phyloP scores from a whole-genome alignment of 2,797 vertebrate species.

The Gadopsis bispinosus region DNA sequence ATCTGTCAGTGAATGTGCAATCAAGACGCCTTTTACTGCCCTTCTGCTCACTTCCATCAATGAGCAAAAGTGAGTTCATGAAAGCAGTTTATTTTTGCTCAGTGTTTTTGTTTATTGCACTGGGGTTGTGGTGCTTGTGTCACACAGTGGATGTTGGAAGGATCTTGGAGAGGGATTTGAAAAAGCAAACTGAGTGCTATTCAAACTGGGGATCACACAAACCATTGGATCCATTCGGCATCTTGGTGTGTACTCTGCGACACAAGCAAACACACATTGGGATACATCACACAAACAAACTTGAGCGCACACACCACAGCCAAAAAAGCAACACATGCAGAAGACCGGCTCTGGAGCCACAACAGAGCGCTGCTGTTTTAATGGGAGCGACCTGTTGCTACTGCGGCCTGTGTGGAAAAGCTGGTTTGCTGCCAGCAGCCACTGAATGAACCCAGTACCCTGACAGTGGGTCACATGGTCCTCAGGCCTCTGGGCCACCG shows the following conservation, averaged over 20 bases:
- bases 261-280: slow-evolving; percentile 65
- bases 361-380: slow-evolving; percentile 85
- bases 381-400: slow-evolving; percentile 84
- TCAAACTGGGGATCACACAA: slow-evolving; percentile 72
- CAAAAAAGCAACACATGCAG: slow-evolving; percentile 78
- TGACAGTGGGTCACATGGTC: slow-evolving; percentile 85
- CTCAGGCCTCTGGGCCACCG: slow-evolving; percentile 76
- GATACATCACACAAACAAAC: slow-evolving; percentile 77
- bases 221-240: slow-evolving; percentile 62
- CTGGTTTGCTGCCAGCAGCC: slow-evolving; percentile 83
- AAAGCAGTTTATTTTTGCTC: slow-evolving; percentile 68
- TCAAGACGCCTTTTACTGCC: slow-evolving; percentile 58
- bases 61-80: slow-evolving; percentile 56
- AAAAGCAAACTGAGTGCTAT: slow-evolving; percentile 66
- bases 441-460: slow-evolving; percentile 88
- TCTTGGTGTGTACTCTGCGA: slow-evolving; percentile 68
- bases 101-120: slow-evolving; percentile 73
- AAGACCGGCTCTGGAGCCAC: slow-evolving; percentile 79
- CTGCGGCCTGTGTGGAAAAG: slow-evolving; percentile 83
- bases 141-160: slow-evolving; percentile 58
- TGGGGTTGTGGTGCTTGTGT: slow-evolving; percentile 66
- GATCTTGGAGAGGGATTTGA: slow-evolving; percentile 61
- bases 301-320: slow-evolving; percentile 60
- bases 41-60: slow-evolving; percentile 58
- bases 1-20: slow-evolving; percentile 58